These are phyloP conservation scores for Lordiphosa fenestrarum DNA, from an alignment of 2,888 invertebrate species.

Conservation along the genomic window DNA sequence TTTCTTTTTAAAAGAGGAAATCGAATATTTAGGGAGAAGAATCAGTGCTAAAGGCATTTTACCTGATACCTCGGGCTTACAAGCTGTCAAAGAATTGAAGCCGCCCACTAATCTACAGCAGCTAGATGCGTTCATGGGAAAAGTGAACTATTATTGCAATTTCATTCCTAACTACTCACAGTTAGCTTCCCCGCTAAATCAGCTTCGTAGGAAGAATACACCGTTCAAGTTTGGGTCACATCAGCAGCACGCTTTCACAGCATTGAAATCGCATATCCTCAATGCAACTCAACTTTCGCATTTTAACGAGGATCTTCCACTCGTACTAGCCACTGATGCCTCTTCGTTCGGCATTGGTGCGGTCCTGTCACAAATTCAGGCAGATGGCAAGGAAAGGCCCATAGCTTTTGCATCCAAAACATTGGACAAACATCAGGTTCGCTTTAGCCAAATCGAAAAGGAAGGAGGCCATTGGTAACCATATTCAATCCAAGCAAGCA, in stretches of 20 bases:
- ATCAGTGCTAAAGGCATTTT: neutral
- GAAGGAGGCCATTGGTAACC: neutral
- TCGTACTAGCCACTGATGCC: neutral
- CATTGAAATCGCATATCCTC: too few species aligned
- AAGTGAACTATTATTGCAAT: conserved; percentile 64
- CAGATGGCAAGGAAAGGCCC: too few species aligned
- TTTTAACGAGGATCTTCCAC: neutral
- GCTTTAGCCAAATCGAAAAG: conserved; percentile 4
- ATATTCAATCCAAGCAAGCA: too few species aligned
- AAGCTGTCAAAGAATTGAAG: neutral
- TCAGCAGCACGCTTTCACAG: too few species aligned
- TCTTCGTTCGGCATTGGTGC: too few species aligned
- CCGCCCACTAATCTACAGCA: conserved; percentile 14
- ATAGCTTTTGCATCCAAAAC: conserved; percentile 5
- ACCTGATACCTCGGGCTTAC: neutral
- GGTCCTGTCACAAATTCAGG: too few species aligned
- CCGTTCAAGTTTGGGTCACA: too few species aligned
- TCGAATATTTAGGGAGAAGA: neutral
- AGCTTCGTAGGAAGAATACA: neutral
- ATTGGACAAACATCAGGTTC: neutral
- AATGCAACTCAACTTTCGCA: neutral
- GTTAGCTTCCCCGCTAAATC: neutral
- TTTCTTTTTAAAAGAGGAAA: too few species aligned
- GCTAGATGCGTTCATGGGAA: conserved; percentile 56
- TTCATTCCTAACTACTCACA: conserved; percentile 27